Conservation (phyloP, 1,140 invertebrate species). For the Paracyclopina nana region DNA sequence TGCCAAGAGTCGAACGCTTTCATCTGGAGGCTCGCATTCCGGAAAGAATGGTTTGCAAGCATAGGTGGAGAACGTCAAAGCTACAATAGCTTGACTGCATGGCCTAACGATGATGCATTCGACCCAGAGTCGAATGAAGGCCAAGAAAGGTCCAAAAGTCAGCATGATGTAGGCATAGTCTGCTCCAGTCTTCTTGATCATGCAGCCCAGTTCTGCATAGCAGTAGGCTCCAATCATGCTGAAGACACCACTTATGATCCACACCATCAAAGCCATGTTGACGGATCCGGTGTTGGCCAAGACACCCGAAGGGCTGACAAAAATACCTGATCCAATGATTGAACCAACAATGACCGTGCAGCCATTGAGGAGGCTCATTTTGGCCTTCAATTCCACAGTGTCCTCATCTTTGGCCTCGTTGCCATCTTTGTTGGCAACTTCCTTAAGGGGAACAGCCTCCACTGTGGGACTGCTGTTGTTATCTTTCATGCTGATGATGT, state of each 20-base stretch:
- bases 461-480: no score
- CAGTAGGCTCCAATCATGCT: slow-evolving; percentile 53
- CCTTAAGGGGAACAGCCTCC: no score
- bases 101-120: slow-evolving; percentile 93
- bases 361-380: slow-evolving; percentile 80
- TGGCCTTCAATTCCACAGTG: slow-evolving; percentile 58
- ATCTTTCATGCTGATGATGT: no score
- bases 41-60: slow-evolving; percentile 78
- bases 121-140: slow-evolving; percentile 88
- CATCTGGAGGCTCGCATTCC: slow-evolving; percentile 60
- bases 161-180: slow-evolving; percentile 96
- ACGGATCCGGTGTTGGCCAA: slow-evolving; percentile 64
- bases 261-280: slow-evolving; percentile 63
- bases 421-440: not conserved
- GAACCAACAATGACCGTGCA: slow-evolving; percentile 81
- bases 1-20: slow-evolving; percentile 55
- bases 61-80: slow-evolving; percentile 78
- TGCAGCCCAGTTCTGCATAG: slow-evolving; percentile 78
- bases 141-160: slow-evolving; percentile 81
- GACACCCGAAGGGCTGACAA: slow-evolving; percentile 76
- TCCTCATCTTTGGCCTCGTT: not conserved
- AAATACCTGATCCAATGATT: slow-evolving; percentile 85
- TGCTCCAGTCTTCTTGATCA: slow-evolving; percentile 79
- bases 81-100: slow-evolving; percentile 82
- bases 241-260: slow-evolving; percentile 48